phyloP scores from a whole-genome alignment of 2,888 invertebrate species.

The Dexiosoma caninum region DNA sequence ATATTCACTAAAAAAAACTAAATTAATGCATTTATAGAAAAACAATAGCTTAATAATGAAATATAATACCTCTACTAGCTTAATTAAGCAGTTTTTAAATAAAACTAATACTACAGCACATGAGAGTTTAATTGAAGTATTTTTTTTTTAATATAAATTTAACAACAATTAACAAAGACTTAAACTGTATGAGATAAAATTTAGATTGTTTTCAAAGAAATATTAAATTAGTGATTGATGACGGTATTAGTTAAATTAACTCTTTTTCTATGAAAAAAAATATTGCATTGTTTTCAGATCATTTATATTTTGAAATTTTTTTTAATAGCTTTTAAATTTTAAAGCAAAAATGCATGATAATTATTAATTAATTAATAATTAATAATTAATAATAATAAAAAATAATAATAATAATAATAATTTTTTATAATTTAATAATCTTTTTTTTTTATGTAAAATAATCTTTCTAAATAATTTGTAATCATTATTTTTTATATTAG shows the following conservation, averaged over 20 bases:
- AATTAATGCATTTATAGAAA: neutral
- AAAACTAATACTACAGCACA: neutral
- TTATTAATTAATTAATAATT: too few species aligned
- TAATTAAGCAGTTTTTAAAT: neutral
- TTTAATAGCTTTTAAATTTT: neutral
- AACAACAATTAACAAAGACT: conserved; percentile 56
- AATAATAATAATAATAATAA: too few species aligned
- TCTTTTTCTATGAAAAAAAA: conserved; percentile 30
- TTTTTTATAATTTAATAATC: too few species aligned
- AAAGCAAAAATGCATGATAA: conserved; percentile 45
- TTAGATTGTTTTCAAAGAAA: neutral
- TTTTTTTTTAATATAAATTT: conserved; percentile 33
- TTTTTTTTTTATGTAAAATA: too few species aligned
- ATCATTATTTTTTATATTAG: too few species aligned
- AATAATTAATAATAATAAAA: too few species aligned
- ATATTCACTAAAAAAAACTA: neutral
- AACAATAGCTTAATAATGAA: neutral
- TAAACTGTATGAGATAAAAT: neutral
- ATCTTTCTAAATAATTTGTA: too few species aligned
- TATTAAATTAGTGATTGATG: conserved; percentile 21
- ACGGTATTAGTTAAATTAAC: conserved; percentile 12
- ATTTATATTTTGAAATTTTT: too few species aligned
- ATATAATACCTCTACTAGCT: neutral
- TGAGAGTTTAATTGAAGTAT: neutral
- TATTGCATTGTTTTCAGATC: conserved; percentile 48